A percentile compares a stretch with the other conserved stretches of the same genome.
phyloP scores from a whole-genome alignment of 2,888 invertebrate genomes.

The Coleophora deauratella region DNA sequence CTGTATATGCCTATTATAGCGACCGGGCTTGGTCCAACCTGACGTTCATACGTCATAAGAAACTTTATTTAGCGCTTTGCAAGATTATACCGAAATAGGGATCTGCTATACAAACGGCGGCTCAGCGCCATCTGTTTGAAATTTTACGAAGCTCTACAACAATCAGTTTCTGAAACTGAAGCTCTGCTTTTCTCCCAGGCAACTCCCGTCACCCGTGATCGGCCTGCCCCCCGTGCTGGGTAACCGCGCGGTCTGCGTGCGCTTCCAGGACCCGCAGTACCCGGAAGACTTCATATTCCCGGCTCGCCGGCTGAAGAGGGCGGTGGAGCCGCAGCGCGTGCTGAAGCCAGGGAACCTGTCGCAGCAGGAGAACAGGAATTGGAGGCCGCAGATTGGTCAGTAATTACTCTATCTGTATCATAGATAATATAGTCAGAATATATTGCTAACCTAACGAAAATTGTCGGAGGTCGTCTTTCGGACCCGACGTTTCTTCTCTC shows the following conservation, averaged over 20 bases:
- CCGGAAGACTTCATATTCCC: slow-evolving; percentile 83
- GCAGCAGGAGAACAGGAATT: slow-evolving; percentile 79
- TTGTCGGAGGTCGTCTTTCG: too few relatives aligned
- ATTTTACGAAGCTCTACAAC: slow-evolving; percentile 83
- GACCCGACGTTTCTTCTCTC: too few relatives aligned
- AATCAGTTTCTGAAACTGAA: too few relatives aligned
- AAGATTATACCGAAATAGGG: too few relatives aligned
- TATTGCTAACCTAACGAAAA: too few relatives aligned
- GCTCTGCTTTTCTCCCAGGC: slow-evolving; percentile 40
- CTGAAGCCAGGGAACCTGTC: slow-evolving; percentile 85
- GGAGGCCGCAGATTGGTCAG: slow-evolving; percentile 83
- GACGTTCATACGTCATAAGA: too few relatives aligned
- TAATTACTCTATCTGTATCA: too few relatives aligned
- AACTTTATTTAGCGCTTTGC: too few relatives aligned
- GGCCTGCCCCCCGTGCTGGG: slow-evolving; percentile 76
- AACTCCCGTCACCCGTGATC: slow-evolving; percentile 80
- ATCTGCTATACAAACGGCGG: too few relatives aligned
- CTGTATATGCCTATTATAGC: too few relatives aligned
- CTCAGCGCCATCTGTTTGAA: slow-evolving; percentile 77
- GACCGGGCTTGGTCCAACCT: too few relatives aligned
- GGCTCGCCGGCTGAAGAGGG: slow-evolving; percentile 79
- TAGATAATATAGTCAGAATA: too few relatives aligned
- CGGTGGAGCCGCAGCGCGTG: slow-evolving; percentile 81
- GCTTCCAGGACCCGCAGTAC: slow-evolving; percentile 87
- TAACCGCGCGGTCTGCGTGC: slow-evolving; percentile 78